These are phyloP conservation scores for Bombus sylvicola DNA, from an alignment of 1,140 invertebrate genomes.

Conservation along the genomic window DNA sequence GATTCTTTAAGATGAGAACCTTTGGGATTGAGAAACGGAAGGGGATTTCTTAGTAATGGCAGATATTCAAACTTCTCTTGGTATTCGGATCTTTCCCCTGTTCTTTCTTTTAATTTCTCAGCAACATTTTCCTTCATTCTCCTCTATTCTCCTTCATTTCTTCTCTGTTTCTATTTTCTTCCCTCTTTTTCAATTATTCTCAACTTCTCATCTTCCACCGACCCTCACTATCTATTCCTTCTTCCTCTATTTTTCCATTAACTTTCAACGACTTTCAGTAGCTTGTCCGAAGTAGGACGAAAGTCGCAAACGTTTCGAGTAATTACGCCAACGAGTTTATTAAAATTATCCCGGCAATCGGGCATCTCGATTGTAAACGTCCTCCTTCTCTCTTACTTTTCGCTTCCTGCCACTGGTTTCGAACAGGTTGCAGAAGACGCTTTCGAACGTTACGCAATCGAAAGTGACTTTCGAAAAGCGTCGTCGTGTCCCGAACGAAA, in stretches of 20 bases:
- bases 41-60: neutral
- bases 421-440: conserved; percentile 15
- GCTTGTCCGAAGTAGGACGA: too few species aligned
- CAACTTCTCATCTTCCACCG: neutral
- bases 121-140: neutral
- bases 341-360: conserved; percentile 40
- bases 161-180: neutral
- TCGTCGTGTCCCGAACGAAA: neutral
- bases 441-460: conserved; percentile 22
- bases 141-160: neutral
- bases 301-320: conserved; percentile 2
- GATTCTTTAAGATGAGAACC: neutral
- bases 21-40: neutral
- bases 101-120: neutral
- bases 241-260: neutral
- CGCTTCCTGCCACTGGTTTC: too few species aligned
- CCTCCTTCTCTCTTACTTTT: neutral
- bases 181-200: neutral
- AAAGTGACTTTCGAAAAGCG: conserved; percentile 19
- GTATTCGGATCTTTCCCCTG: too few species aligned
- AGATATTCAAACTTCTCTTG: neutral
- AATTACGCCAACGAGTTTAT: conserved; percentile 49
- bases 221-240: accelerated
- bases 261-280: too few species aligned
- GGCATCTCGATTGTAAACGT: neutral